Conservation (phyloP, 2,888 invertebrate genomes). For the Parnassius smintheus region DNA sequence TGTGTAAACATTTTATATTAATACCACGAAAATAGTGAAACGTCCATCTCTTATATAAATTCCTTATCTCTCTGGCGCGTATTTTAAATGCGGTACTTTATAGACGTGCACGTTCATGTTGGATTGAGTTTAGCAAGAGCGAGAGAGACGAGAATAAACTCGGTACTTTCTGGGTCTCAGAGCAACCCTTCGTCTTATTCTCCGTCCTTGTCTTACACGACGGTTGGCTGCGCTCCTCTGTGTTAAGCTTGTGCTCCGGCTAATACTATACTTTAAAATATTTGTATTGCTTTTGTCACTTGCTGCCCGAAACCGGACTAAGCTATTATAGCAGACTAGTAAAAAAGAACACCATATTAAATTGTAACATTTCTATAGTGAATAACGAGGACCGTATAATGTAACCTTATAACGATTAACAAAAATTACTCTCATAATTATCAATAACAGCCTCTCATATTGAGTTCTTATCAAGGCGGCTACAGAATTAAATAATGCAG, state of each 20-base stretch:
- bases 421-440: too few species aligned
- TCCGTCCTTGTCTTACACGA: constrained; percentile 80
- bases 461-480: too few species aligned
- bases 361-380: too few species aligned
- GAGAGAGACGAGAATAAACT: constrained; percentile 50
- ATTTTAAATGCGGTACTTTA: constrained; percentile 79
- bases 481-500: too few species aligned
- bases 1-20: constrained; percentile 37
- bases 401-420: too few species aligned
- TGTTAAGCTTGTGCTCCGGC: constrained; percentile 37
- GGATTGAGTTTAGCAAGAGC: constrained; percentile 55
- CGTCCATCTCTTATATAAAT: constrained; percentile 60
- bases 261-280: neutral
- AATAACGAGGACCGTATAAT: too few species aligned
- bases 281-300: constrained; percentile 4
- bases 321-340: too few species aligned
- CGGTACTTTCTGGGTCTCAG: constrained; percentile 69
- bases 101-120: constrained; percentile 68
- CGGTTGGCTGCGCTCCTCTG: constrained; percentile 76
- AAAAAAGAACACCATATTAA: too few species aligned
- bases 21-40: constrained; percentile 31
- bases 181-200: constrained; percentile 83
- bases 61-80: constrained; percentile 78
- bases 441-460: too few species aligned
- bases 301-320: too few species aligned